Evolutionary conservation across 1,140 invertebrate genomes (phyloP).

Genomic region (Oryzaephilus surinamensis): DNA sequence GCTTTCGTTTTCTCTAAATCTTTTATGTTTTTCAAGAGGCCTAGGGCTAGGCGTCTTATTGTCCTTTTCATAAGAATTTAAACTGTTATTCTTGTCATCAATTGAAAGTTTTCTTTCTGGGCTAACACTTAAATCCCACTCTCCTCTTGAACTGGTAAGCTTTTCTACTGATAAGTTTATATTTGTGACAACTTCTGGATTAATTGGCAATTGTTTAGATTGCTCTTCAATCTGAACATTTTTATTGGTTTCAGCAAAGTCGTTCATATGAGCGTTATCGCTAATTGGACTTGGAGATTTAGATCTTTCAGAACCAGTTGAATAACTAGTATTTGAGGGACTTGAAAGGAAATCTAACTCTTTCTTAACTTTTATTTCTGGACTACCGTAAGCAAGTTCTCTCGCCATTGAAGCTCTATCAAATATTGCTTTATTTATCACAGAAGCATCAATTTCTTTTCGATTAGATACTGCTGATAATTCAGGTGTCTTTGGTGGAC

Average conservation of each 20-base stretch:
- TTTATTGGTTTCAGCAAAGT: background rate
- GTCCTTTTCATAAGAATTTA: constrained; percentile 44
- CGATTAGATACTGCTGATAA: constrained; percentile 21
- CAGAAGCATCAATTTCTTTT: constrained; percentile 14
- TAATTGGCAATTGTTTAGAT: too few relatives aligned
- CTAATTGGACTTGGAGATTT: constrained; percentile 10
- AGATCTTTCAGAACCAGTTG: constrained; percentile 4
- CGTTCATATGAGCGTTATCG: too few relatives aligned
- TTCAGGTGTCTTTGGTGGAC: constrained; percentile 30
- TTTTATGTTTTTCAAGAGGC: constrained; percentile 13
- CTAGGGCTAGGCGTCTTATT: constrained; percentile 36
- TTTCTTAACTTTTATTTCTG: constrained; percentile 27
- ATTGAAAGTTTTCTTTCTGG: background rate
- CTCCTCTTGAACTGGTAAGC: too few relatives aligned
- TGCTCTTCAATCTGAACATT: background rate
- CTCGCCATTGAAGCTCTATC: constrained; percentile 28
- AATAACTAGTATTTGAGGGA: background rate
- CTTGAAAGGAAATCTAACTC: constrained; percentile 7
- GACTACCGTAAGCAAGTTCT: constrained; percentile 32
- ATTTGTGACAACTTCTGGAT: too few relatives aligned
- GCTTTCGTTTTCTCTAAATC: constrained; percentile 20
- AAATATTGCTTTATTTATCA: constrained; percentile 25
- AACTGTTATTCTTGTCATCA: background rate
- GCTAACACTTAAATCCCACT: too few relatives aligned
- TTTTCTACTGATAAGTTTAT: too few relatives aligned